Base-by-base conservation (phyloP, 2,888 invertebrate species). In the Allolobophora icterica region DNA sequence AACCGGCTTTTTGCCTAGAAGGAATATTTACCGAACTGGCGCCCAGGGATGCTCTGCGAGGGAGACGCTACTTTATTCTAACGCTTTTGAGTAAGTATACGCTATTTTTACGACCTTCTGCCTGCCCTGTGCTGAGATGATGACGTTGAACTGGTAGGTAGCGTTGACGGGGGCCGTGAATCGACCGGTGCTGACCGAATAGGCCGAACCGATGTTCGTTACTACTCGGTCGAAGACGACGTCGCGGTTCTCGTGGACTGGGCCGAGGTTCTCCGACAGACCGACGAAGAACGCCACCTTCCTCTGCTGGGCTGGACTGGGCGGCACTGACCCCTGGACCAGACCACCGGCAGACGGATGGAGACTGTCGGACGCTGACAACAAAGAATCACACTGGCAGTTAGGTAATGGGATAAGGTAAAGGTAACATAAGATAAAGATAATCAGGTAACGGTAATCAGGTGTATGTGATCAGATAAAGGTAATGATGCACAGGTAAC, bases 211-310 rank as follows among this genome's bases (percentile, higher is more conserved):
- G 42, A 94, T 92, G 91, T 95, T 95, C 40, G 95, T 95, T 89
- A 95, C 92, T 45, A 95, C 94, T 45, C 93, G 93, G 92, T 94
- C 95, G 92, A 94, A 94, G 40, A 94, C 90, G 89, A 94, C 94
- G 91, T 91, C 92, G 33, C 89, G 90, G 91, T 92, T 91, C 89
- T 92, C 89, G 33, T 93, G 93, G 15, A 94, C 93, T 6, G 94
- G 94, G 3, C 94, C 95, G 84, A 93, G 92, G 93, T 95, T 95
- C 90, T 94, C 93, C n/a, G 93, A 93, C 30, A 95, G 93, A n/a
- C 95, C 95, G 34, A 93, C 94, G 92, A 94, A 95, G 93, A 95
- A 95, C 8, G 95, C 95, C 71, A 94, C 93, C 90, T 93, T 94
- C 34, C 93, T 93, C 17, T 92, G 91, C n/a, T 91, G 91, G 19